Evolutionary conservation across 2,113 vertebrate species (phyloP), one percentile per base, ranked within the genome.

Genomic region (Campylomormyrus numenius): DNA sequence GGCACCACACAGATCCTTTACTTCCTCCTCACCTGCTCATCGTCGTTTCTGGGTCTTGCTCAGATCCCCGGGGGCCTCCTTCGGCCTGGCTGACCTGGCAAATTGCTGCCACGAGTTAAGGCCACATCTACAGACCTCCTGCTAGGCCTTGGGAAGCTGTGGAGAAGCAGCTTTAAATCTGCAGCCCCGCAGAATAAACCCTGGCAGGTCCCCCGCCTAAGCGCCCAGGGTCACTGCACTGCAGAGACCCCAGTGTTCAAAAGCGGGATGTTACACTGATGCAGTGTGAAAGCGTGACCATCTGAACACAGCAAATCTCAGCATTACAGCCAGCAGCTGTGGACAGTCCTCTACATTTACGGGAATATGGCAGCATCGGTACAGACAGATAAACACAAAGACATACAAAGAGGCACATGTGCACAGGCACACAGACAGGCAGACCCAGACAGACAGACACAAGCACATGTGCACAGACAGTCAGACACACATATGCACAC

Each of bases 1-100:
- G 74, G 15, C 35, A 8, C 35, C 31, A 42, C 83, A 5, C 21
- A 27, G 83, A n/a, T 0, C 21, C 83, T 46, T 35, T 4, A 9
- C 11, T 2, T 10, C 24, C 58, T 45, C 62, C 93, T 94, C 93
- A 95, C 95, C 94, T 93, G 91, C 3, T 66, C 19, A 94, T 3
- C 93, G 92, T 10, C 90, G 94, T 46, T 92, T 95, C 0, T 90
- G 35, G 53, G 94, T 92, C 89, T 91, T 95, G 92, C 94, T 96
- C 17, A 91, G 3, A 0, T 98, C 97, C 0, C 91, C 94, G 53
- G 91, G 86, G 88, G 98, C 97, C 89, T 94, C 96, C 91, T 99
- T 99, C 62, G 98, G 98, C 94, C 97, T 96, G 90, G 98, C 98
- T 74, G 98, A 99, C 93, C 98, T 96, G 92, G 98, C 98, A 94